phyloP scores from a whole-genome alignment of 53 echinoderm and acorn worm genomes.

The Henricia sp. region DNA sequence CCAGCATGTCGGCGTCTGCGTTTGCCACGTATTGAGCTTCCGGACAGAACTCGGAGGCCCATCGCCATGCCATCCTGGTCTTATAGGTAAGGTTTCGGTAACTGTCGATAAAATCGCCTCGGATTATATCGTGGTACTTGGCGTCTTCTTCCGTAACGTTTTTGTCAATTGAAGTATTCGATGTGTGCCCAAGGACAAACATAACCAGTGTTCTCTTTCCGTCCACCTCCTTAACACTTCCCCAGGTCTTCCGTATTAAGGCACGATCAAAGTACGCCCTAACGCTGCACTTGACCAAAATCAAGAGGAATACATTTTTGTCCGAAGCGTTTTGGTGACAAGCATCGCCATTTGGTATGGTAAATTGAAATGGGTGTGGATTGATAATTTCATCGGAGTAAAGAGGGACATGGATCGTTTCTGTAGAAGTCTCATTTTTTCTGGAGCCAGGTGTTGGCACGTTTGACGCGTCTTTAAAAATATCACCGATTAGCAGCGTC shows the following conservation, averaged over 20 bases:
- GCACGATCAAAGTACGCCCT: not conserved
- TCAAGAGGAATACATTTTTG: conserved; percentile 2
- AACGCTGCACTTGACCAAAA: conserved; percentile 10
- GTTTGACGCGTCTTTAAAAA: too few species aligned
- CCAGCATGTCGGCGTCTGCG: conserved; percentile 18
- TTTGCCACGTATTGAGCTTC: not conserved
- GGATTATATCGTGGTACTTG: conserved; percentile 15
- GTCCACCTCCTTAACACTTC: conserved; percentile 1
- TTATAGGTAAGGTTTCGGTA: conserved; percentile 34
- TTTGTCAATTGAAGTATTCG: not conserved
- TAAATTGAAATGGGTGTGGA: conserved; percentile 24
- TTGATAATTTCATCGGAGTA: not conserved
- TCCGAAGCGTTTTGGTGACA: not conserved
- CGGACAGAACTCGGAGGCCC: conserved; percentile 14
- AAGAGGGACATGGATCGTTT: not conserved
- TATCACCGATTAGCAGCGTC: too few species aligned
- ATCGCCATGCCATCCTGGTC: conserved; percentile 34
- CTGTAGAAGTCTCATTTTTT: too few species aligned
- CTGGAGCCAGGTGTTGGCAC: too few species aligned
- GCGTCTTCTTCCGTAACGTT: not conserved
- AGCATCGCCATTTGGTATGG: not conserved
- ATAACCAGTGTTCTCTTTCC: conserved; percentile 16
- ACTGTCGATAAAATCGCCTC: conserved; percentile 14
- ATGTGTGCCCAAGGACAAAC: conserved; percentile 25
- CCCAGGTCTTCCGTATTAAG: conserved; percentile 33